A percentile compares a stretch with the other conserved stretches of the same genome.
Conservation (phyloP, 2,797 vertebrate genomes). For the Sebastiscus tertius region DNA sequence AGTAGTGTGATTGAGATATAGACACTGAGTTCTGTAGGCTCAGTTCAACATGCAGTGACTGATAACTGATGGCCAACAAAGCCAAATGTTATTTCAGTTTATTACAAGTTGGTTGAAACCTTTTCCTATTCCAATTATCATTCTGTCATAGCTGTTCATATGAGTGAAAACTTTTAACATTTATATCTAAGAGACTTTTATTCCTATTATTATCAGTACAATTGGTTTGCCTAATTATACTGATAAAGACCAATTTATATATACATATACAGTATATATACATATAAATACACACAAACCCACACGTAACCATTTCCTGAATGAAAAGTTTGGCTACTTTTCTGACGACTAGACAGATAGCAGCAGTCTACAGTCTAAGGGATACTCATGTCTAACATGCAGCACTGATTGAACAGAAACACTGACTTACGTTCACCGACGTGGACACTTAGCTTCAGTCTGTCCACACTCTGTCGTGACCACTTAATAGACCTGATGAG, state of each 20-base stretch:
- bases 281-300: background rate
- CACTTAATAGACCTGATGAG: slow-evolving; percentile 42
- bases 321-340: background rate
- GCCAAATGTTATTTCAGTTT: background rate
- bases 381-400: background rate
- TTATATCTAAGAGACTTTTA: background rate
- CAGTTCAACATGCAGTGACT: background rate
- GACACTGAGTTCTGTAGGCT: background rate
- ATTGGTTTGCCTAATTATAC: background rate
- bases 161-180: background rate
- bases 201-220: background rate
- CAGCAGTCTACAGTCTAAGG: background rate
- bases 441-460: slow-evolving; percentile 12
- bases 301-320: background rate
- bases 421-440: slow-evolving; percentile 47
- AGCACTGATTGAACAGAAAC: background rate
- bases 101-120: background rate
- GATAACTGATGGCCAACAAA: background rate
- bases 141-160: background rate
- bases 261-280: background rate
- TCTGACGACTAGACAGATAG: background rate
- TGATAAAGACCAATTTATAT: background rate
- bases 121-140: background rate
- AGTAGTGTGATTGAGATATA: background rate
- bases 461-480: slow-evolving; percentile 27